Evolutionary conservation across 2,113 vertebrate genomes (phyloP), one percentile per base, ranked within the genome.

Genomic region (Oryzias melastigma): DNA sequence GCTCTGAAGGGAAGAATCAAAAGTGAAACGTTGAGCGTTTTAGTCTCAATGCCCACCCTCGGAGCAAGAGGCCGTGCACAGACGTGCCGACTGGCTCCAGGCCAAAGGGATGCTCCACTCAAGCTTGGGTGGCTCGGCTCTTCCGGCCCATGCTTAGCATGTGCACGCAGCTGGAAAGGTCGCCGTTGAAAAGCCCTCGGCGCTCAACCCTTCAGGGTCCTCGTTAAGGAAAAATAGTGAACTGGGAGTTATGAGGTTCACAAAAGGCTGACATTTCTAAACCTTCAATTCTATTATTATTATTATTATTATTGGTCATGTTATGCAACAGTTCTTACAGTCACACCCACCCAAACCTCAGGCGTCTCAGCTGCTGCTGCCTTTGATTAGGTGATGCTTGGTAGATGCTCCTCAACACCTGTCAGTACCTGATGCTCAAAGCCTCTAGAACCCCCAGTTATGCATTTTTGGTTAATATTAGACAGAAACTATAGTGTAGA

Each of bases 11-110:
- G 75, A 87, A 71, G 75, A 62, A 61, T 62, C 52, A 13, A 76
- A 84, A 74, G 70, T 57, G 47, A 82, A 78, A 85, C 65, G 71
- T 61, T 51, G 52, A 40, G 58, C 74, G 59, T 67, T 60, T 78
- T 85, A 81, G 81, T 80, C 69, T 73, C 75, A 53, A 79, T 77
- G 43, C 64, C 62, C 55, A 50, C 62, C 24, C 52, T 65, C 58
- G 44, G 45, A 53, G 45, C 29, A 56, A 65, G 67, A 74, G 68
- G 71, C 77, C 68, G 60, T 55, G 74, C 57, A 56, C 63, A 73
- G 67, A 82, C 56, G 45, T 71, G 74, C 68, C 65, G 45, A 56
- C 65, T 62, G 54, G 73, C 81, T 66, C 43, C 1, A 5, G 58
- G 75, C 73, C 65, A 69, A 58, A 62, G 48, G 66, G 62, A 15